Evolutionary conservation across 2,888 invertebrate genomes (phyloP).

Genomic region (Drosophila tripunctata): DNA sequence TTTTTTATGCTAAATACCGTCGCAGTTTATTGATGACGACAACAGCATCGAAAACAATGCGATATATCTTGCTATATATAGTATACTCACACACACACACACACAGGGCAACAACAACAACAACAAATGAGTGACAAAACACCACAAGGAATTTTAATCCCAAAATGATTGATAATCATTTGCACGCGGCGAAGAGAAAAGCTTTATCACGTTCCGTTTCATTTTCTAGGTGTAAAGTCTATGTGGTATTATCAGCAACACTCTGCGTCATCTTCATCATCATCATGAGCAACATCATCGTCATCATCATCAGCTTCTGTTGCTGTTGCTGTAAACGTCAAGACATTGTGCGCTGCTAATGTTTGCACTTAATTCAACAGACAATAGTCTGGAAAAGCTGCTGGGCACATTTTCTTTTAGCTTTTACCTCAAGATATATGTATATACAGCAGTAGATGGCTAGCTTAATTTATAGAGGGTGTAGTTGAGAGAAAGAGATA

Average conservation of each 20-base stretch:
- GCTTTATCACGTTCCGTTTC: constrained; percentile 77
- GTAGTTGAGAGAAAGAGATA: not conserved
- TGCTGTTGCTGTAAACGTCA: constrained; percentile 18
- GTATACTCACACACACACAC: not conserved
- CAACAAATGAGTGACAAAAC: constrained; percentile 77
- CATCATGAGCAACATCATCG: constrained; percentile 16
- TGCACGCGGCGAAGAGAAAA: constrained; percentile 61
- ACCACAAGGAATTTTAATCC: constrained; percentile 81
- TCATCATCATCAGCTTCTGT: constrained; percentile 33
- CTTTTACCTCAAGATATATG: constrained; percentile 48
- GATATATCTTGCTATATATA: constrained; percentile 49
- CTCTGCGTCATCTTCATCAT: constrained; percentile 24
- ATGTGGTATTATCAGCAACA: constrained; percentile 64
- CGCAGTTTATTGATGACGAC: constrained; percentile 76
- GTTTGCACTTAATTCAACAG: constrained; percentile 81
- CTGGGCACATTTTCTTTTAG: constrained; percentile 55
- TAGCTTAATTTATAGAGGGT: constrained; percentile 11
- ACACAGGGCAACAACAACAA: constrained; percentile 18
- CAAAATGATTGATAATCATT: constrained; percentile 81
- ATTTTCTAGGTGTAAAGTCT: constrained; percentile 71
- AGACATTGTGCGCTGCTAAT: constrained; percentile 66
- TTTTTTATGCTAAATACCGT: constrained; percentile 77
- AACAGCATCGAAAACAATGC: constrained; percentile 69
- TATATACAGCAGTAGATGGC: not conserved
- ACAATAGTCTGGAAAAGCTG: constrained; percentile 67